These are phyloP conservation scores for Atherix ibis DNA, from an alignment of 2,888 invertebrate genomes.

Conservation along the genomic window DNA sequence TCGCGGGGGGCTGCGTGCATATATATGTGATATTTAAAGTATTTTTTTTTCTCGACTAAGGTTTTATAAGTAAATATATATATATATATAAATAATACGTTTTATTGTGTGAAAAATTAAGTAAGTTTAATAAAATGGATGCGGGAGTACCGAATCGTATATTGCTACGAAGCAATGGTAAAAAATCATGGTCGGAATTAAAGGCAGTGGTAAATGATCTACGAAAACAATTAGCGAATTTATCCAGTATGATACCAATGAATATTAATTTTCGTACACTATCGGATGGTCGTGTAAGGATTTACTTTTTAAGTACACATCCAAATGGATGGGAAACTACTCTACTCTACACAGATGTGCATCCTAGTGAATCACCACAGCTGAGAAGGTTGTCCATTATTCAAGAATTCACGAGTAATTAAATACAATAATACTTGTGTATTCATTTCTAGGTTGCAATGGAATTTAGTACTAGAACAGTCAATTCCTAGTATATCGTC, in stretches of 20 bases:
- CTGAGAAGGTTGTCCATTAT: slow-evolving; percentile 3
- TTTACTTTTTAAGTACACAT: slow-evolving; percentile 81
- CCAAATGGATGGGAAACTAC: slow-evolving; percentile 84
- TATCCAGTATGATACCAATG: slow-evolving; percentile 69
- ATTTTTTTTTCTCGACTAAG: too few relatives aligned
- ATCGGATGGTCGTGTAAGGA: slow-evolving; percentile 61
- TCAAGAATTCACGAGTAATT: too few relatives aligned
- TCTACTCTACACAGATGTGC: slow-evolving; percentile 71
- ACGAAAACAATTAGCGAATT: slow-evolving; percentile 57
- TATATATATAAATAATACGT: too few relatives aligned
- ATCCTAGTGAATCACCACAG: slow-evolving; percentile 33
- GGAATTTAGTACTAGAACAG: slow-evolving; percentile 71
- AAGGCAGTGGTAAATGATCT: slow-evolving; percentile 66
- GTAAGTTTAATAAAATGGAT: too few relatives aligned
- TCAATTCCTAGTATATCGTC: slow-evolving; percentile 50
- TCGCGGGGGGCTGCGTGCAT: too few relatives aligned
- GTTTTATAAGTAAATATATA: too few relatives aligned
- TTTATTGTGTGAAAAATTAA: too few relatives aligned
- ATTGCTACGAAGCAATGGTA: too few relatives aligned
- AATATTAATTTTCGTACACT: slow-evolving; percentile 66
- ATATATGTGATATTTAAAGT: too few relatives aligned
- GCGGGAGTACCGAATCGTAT: too few relatives aligned
- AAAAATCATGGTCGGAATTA: slow-evolving; percentile 62
- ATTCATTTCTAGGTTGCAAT: slow-evolving; percentile 48
- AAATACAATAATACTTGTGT: too few relatives aligned